A percentile compares a stretch with the other conserved stretches of the same genome.
These are phyloP conservation scores for Zaprionus ghesquierei DNA, from an alignment of 1,140 invertebrate genomes.

Conservation along the genomic window DNA sequence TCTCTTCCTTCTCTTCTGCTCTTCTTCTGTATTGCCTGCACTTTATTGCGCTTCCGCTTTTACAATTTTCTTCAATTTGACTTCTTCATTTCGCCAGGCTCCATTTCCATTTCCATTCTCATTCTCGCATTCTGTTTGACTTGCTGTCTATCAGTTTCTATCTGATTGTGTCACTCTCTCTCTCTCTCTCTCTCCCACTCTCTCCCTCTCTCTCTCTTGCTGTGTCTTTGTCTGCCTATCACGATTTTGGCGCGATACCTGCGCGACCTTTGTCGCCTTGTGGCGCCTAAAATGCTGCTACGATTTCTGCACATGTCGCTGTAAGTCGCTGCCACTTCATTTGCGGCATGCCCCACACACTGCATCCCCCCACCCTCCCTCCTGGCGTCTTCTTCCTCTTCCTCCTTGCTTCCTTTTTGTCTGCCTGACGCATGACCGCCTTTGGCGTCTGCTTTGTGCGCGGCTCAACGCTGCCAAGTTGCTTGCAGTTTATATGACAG, in stretches of 20 bases:
- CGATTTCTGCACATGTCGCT: slow-evolving; percentile 57
- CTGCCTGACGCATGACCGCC: slow-evolving; percentile 29
- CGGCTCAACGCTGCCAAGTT: slow-evolving; percentile 29
- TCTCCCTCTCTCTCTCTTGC: neutral
- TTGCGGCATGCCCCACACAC: slow-evolving; percentile 35
- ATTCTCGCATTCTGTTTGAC: neutral
- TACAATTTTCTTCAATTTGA: slow-evolving; percentile 54
- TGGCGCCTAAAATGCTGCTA: slow-evolving; percentile 64
- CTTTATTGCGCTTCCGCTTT: slow-evolving; percentile 69
- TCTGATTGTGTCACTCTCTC: neutral
- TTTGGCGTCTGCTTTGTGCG: slow-evolving; percentile 54
- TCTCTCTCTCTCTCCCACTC: neutral
- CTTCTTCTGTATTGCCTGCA: slow-evolving; percentile 16
- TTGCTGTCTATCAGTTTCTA: neutral
- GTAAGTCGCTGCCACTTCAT: slow-evolving; percentile 57
- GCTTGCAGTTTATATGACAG: slow-evolving; percentile 58
- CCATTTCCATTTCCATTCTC: neutral
- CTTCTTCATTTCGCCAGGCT: slow-evolving; percentile 17
- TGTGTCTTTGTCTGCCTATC: neutral
- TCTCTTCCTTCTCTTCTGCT: neutral
- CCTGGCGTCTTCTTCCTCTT: neutral
- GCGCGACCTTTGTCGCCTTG: slow-evolving; percentile 20
- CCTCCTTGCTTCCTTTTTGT: neutral
- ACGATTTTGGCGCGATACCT: slow-evolving; percentile 30
- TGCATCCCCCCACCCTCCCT: neutral